These are phyloP conservation scores for Anolis sagrei DNA, from an alignment of 2,113 vertebrate genomes.

Conservation along the genomic window DNA sequence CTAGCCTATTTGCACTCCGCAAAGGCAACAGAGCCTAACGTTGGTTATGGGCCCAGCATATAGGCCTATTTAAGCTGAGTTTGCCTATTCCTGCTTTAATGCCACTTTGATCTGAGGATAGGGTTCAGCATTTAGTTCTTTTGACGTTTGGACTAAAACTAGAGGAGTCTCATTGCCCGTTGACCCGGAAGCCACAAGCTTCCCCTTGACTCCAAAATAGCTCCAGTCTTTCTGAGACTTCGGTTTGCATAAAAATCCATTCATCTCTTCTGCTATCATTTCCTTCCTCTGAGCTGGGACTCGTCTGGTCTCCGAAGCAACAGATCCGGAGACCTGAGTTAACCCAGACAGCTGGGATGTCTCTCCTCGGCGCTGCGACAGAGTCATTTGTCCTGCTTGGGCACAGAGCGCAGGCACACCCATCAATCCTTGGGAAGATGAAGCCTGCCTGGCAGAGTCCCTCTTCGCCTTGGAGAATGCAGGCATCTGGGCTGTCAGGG, in stretches of 20 bases:
- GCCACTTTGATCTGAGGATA: too few relatives aligned
- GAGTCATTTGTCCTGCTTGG: slow-evolving; percentile 51
- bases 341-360: slow-evolving; percentile 2
- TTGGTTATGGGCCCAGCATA: too few relatives aligned
- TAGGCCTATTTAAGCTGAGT: too few relatives aligned
- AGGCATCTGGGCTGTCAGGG: slow-evolving; percentile 38
- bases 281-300: neutral
- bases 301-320: neutral
- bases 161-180: too few relatives aligned
- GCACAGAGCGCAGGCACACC: slow-evolving; percentile 48
- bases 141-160: too few relatives aligned
- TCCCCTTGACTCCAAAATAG: too few relatives aligned
- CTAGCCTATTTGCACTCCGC: too few relatives aligned
- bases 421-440: slow-evolving; percentile 41
- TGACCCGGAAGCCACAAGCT: too few relatives aligned
- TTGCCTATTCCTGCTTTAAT: too few relatives aligned
- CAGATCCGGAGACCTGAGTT: neutral
- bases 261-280: too few relatives aligned
- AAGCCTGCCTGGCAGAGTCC: slow-evolving; percentile 24
- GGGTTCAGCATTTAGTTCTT: too few relatives aligned
- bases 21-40: too few relatives aligned
- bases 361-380: slow-evolving; percentile 35
- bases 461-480: slow-evolving; percentile 39
- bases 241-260: neutral
- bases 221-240: neutral